These are phyloP conservation scores for Neosilurus hyrtlii DNA, from an alignment of 2,797 vertebrate genomes.

Conservation along the genomic window DNA sequence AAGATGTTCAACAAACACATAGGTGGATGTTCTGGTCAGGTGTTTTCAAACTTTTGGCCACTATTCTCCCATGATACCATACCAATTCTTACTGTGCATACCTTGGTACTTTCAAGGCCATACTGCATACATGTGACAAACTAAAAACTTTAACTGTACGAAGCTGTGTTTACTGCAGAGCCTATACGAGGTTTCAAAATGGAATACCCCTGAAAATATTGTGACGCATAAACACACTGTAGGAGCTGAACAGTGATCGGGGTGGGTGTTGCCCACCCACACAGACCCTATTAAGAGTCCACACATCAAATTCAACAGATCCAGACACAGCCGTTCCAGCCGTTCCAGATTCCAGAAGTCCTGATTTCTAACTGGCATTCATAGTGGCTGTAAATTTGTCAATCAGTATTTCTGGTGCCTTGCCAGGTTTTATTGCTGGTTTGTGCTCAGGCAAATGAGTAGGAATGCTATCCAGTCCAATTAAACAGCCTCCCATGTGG, in stretches of 20 bases:
- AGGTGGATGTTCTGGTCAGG: not conserved
- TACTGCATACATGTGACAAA: not conserved
- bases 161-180: not conserved
- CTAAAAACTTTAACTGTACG: not conserved
- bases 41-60: not conserved
- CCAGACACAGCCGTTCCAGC: not conserved
- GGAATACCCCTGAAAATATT: conserved; percentile 6
- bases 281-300: not conserved
- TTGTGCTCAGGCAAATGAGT: not conserved
- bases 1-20: not conserved
- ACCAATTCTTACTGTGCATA: not conserved
- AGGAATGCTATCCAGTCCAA: conserved; percentile 10
- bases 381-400: not conserved
- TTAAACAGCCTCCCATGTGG: conserved; percentile 8
- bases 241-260: not conserved
- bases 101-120: not conserved
- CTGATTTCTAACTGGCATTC: not conserved
- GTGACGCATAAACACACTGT: not conserved
- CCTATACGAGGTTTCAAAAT: not conserved
- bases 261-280: not conserved
- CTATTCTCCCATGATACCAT: not conserved
- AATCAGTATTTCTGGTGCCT: not conserved
- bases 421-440: not conserved
- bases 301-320: conserved; percentile 6
- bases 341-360: too few relatives aligned